Conservation (phyloP, 2,888 invertebrate genomes). For the Lycia hirtaria region DNA sequence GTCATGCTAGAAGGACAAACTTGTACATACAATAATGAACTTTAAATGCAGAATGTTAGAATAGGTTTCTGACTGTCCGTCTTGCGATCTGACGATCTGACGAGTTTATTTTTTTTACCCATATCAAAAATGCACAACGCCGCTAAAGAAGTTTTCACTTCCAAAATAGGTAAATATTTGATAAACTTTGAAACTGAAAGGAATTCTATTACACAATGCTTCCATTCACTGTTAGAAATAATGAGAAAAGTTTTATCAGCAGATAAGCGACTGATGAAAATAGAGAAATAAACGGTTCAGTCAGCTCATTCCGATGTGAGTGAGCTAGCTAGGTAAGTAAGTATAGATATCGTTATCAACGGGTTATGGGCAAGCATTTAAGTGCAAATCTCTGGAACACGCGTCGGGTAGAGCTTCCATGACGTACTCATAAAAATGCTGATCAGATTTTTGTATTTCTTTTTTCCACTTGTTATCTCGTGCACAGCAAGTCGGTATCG, state of each 20-base stretch:
- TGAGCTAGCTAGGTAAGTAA: neutral
- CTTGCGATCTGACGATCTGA: too few relatives aligned
- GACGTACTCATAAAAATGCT: conserved; percentile 37
- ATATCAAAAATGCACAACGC: too few relatives aligned
- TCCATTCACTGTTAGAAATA: neutral
- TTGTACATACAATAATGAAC: too few relatives aligned
- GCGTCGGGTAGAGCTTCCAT: conserved; percentile 20
- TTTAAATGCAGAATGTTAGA: too few relatives aligned
- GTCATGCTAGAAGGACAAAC: too few relatives aligned
- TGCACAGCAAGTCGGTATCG: conserved; percentile 21
- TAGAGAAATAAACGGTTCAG: conserved; percentile 6
- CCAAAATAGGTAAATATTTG: too few relatives aligned
- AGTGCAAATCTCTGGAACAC: conserved; percentile 31
- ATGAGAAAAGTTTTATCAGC: neutral
- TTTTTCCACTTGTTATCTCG: conserved; percentile 26
- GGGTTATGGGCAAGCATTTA: conserved; percentile 26
- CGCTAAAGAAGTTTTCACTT: too few relatives aligned
- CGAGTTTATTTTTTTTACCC: too few relatives aligned
- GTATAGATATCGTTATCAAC: neutral
- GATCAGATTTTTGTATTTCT: conserved; percentile 30
- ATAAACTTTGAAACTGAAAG: too few relatives aligned
- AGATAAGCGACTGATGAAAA: conserved; percentile 1
- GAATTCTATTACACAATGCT: neutral
- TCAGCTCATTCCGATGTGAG: neutral
- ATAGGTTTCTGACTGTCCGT: too few relatives aligned